These are phyloP conservation scores for Ophonus ardosiacus DNA, from an alignment of 2,888 invertebrate genomes.

Conservation along the genomic window DNA sequence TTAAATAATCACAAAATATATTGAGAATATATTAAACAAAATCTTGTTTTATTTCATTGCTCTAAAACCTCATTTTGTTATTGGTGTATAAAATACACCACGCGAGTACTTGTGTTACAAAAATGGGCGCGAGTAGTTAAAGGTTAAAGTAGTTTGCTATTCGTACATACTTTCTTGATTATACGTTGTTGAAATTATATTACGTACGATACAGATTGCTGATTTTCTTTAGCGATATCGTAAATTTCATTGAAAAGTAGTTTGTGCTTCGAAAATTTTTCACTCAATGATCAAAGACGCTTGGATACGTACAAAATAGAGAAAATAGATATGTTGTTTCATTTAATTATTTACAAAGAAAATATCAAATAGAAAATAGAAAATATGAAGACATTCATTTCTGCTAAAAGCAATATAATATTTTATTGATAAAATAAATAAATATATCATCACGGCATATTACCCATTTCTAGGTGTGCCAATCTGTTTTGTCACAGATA, in stretches of 20 bases:
- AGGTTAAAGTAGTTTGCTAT: not conserved
- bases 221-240: not conserved
- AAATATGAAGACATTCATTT: not conserved
- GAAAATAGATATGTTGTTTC: not conserved
- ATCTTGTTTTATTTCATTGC: too few relatives aligned
- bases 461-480: too few relatives aligned
- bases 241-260: not conserved
- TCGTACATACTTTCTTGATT: not conserved
- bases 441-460: too few relatives aligned
- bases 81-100: too few relatives aligned
- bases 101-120: too few relatives aligned
- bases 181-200: not conserved
- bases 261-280: not conserved
- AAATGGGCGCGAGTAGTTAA: too few relatives aligned
- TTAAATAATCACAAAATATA: too few relatives aligned
- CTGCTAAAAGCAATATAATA: too few relatives aligned
- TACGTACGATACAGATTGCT: not conserved
- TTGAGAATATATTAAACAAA: too few relatives aligned
- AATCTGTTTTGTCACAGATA: too few relatives aligned
- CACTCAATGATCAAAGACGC: not conserved
- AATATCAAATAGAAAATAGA: not conserved
- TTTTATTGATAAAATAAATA: too few relatives aligned
- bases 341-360: not conserved
- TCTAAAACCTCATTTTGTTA: too few relatives aligned
- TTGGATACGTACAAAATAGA: not conserved